Conservation (phyloP, 2,113 vertebrate species). For the Pungitius pungitius region DNA sequence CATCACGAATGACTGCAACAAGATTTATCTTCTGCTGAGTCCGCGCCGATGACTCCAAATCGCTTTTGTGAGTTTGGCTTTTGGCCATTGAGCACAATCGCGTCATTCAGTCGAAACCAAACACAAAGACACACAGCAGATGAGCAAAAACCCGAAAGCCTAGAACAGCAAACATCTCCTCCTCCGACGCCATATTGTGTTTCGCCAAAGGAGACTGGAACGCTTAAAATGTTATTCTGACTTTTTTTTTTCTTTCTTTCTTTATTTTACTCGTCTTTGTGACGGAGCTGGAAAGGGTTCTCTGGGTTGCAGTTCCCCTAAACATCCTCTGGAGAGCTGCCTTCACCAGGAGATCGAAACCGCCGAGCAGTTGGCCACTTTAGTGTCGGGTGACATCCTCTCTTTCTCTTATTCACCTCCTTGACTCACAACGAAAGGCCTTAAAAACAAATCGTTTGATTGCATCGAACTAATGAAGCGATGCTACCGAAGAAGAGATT, state of each 20-base stretch:
- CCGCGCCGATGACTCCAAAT: background rate
- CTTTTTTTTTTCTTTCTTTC: background rate
- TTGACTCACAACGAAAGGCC: background rate
- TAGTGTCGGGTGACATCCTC: background rate
- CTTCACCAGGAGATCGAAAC: constrained; percentile 49
- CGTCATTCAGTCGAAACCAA: constrained; percentile 17
- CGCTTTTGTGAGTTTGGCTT: background rate
- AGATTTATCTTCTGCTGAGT: constrained; percentile 18
- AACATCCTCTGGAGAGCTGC: constrained; percentile 67
- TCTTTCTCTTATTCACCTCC: constrained; percentile 1
- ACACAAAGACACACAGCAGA: constrained; percentile 2
- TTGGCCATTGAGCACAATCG: constrained; percentile 26
- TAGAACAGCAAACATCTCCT: constrained; percentile 18
- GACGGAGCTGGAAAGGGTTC: background rate
- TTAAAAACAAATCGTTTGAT: no score
- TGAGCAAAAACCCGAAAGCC: background rate
- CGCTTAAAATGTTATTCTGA: background rate
- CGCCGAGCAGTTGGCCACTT: background rate
- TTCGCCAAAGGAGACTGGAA: constrained; percentile 15
- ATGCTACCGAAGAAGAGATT: background rate
- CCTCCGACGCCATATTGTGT: background rate
- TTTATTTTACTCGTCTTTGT: background rate
- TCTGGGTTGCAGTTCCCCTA: constrained; percentile 57
- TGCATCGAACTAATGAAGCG: no score
- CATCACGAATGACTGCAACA: background rate